A percentile compares a stretch with the other conserved stretches of the same genome.
Evolutionary conservation across 2,888 invertebrate genomes (phyloP).

Genomic region (Tubiluchus corallicola): DNA sequence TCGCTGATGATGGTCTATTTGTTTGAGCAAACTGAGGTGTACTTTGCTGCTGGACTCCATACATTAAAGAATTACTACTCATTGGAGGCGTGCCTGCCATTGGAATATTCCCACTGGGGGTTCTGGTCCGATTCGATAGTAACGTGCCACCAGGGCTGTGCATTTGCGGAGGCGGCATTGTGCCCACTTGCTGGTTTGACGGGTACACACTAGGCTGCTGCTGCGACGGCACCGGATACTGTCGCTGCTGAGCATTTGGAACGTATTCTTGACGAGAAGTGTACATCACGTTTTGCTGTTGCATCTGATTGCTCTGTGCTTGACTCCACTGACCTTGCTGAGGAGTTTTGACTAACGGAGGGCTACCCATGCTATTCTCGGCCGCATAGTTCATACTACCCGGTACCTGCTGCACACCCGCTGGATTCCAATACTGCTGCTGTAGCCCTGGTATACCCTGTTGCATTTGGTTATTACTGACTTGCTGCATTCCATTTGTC

Average conservation of each 20-base stretch:
- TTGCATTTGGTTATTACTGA: too few species aligned
- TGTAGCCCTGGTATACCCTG: too few species aligned
- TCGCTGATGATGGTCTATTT: background rate
- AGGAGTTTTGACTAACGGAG: background rate
- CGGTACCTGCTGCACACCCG: background rate
- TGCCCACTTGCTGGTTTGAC: too few species aligned
- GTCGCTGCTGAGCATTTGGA: background rate
- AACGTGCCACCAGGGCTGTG: background rate
- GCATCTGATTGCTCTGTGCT: background rate
- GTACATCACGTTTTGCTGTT: background rate
- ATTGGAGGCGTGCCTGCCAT: background rate
- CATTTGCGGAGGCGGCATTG: conserved; percentile 1
- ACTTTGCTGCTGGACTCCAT: too few species aligned
- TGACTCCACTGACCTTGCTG: background rate
- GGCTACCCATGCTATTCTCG: background rate
- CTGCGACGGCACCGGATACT: background rate
- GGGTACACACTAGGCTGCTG: background rate
- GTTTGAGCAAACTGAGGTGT: background rate
- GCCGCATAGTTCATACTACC: too few species aligned
- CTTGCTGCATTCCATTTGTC: background rate
- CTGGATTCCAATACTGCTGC: background rate
- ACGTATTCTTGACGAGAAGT: background rate
- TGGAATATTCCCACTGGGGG: background rate
- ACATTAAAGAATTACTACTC: too few species aligned
- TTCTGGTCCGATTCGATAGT: too few species aligned